A percentile compares a stretch with the other conserved stretches of the same genome.
Conservation (phyloP, 2,113 vertebrate genomes). For the Rhombomys opimus region DNA sequence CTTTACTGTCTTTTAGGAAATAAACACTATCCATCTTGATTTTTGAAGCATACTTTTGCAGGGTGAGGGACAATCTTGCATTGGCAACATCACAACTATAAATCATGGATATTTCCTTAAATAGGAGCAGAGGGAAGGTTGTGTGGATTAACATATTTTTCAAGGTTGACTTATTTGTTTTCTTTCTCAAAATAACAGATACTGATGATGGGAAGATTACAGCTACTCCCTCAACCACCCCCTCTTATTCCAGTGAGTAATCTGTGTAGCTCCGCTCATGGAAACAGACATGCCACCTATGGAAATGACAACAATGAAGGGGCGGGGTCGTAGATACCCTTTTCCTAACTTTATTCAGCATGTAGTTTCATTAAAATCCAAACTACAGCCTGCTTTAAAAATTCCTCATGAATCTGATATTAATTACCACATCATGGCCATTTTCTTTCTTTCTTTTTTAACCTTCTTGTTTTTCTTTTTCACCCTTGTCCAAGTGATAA, state of each 20-base stretch:
- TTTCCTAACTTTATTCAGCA: slow-evolving; percentile 43
- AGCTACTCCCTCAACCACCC: not conserved
- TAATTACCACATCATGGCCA: not conserved
- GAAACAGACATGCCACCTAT: not conserved
- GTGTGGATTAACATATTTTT: not conserved
- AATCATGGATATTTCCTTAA: not conserved
- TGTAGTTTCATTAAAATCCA: not conserved
- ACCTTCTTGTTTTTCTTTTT: slow-evolving; percentile 9
- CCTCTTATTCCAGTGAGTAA: slow-evolving; percentile 86
- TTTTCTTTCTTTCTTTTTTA: not conserved
- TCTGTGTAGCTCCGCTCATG: slow-evolving; percentile 3
- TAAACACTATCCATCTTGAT: not conserved
- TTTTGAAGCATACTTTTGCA: slow-evolving; percentile 12
- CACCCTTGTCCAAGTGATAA: slow-evolving; percentile 8
- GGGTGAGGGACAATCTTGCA: not conserved
- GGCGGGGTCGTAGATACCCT: not conserved
- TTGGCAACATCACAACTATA: not conserved
- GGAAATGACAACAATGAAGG: not conserved
- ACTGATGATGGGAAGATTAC: slow-evolving; percentile 35
- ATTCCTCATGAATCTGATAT: not conserved
- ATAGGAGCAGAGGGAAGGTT: not conserved
- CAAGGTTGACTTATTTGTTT: not conserved
- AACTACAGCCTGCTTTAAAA: slow-evolving; percentile 34
- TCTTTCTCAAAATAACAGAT: slow-evolving; percentile 63
- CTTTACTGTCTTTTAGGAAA: not conserved